Evolutionary conservation across 2,888 invertebrate genomes (phyloP), one percentile per base, ranked within the genome.

Genomic region (Crioceris asparagi): DNA sequence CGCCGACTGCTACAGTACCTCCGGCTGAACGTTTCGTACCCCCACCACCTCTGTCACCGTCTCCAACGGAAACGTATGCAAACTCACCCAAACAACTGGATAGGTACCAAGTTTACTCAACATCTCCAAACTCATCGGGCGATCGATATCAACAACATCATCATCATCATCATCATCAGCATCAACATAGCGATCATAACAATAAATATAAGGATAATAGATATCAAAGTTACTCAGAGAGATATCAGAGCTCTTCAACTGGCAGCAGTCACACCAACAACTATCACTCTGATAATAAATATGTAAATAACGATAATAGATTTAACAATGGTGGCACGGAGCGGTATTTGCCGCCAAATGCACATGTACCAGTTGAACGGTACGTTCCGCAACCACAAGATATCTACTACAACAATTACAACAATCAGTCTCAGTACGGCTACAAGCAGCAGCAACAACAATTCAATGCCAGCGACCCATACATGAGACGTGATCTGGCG

Each of bases 281-380:
- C 27, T 33, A 33, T 29, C 37, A 43, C 34, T 32, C 32, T 23
- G 35, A 35, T 18, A 41, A 46, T 15, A 47, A 46, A 36, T 49
- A 50, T 46, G 47, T 54, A 49, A 51, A 48, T 41, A 41, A 45
- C 29, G 50, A 53, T 21, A 49, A 44, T 36, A 44, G 57, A 39
- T 56, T 55, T 43, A 42, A 38, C 27, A 27, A 27, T 7, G 15
- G 10, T 15, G 43, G 41, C 12, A 50, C 58, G 33, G 69, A 69
- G 37, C 68, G 77, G 49, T 78, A 79, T 52, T 71, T 78, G 47
- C 76, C 79, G 14, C 76, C 79, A 4, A 75, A 77, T 43, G 78
- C 77, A 11, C 80, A 80, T 61, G 75, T 77, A 53, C 79, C 79
- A 11, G 77, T 79, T 47, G 79, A 80, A 65, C 72, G 80, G 51